Base-by-base conservation (phyloP, 2,888 invertebrate genomes). In the Drosophila buzzatii region DNA sequence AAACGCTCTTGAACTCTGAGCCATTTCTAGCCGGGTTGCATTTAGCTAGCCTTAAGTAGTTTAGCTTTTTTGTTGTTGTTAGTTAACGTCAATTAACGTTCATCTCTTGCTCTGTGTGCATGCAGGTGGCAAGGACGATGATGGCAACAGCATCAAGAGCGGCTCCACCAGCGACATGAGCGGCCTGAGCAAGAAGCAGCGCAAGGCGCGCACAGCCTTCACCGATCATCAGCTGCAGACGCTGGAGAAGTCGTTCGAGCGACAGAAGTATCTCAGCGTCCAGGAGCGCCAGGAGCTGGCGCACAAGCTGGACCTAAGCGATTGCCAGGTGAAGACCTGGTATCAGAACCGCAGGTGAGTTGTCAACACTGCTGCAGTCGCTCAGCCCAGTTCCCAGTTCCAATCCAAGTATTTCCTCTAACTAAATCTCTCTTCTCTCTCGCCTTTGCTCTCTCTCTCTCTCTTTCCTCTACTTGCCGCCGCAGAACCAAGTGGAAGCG, bases 301-400 rank as follows among this genome's bases (percentile, higher is more conserved):
- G 0, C 97, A 98, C 69, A 98, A 98, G 94, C 94, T 99, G 87
- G 97, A 98, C 89, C 95, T 99, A 68, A 98, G 98, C 49, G 99
- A 99, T 94, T 99, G 99, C 59, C 99, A 99, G 95, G 99, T 99
- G 92, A 99, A 99, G 94, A 99, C 99, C 90, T 99, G 99, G 99
- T 99, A 99, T 94, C 99, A 99, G 94, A 99, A 99, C 93, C 95
- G 99, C 95, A 96, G 99, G 99, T 98, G 93, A 94, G 95, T 33
- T 12, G 37, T 16, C 23, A 9, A 4, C 35, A 39, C 16, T 14
- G 2, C 14, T 14, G 14, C 16, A 16, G 6, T 37, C 27, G 6
- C 27, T 27, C 27, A 33, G 33, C 33, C 33, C 33, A 33, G 10
- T 33, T 10, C 16, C 16, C 35, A 35, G 10, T 35, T 12, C 39